phyloP scores from a whole-genome alignment of 2,797 vertebrate species.

The Zalophus californianus region DNA sequence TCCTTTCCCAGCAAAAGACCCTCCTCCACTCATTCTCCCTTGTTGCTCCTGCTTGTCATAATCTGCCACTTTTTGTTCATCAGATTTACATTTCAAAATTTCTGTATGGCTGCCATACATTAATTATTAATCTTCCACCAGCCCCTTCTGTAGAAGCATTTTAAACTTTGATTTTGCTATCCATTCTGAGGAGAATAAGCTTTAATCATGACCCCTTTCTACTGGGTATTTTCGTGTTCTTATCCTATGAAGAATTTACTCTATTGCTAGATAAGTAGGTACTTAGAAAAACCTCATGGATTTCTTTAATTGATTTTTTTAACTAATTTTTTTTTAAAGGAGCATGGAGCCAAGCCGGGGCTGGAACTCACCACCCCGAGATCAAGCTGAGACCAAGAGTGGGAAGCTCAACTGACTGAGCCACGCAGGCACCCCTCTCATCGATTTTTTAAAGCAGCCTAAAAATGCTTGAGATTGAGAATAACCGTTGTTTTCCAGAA shows the following conservation, averaged over 20 bases:
- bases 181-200: constrained; percentile 79
- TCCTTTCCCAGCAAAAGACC: constrained; percentile 83
- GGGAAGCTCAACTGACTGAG: neutral
- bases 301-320: neutral
- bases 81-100: constrained; percentile 89
- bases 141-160: constrained; percentile 85
- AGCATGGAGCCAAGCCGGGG: fast-evolving
- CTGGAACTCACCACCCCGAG: neutral
- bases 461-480: constrained; percentile 57
- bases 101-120: constrained; percentile 85
- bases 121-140: constrained; percentile 89
- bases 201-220: constrained; percentile 86
- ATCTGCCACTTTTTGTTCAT: constrained; percentile 84
- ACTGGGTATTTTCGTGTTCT: constrained; percentile 77
- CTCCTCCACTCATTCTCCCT: constrained; percentile 75
- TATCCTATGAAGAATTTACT: constrained; percentile 9
- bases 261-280: neutral
- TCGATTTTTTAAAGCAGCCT: constrained; percentile 34
- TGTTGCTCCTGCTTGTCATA: constrained; percentile 85
- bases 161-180: constrained; percentile 87
- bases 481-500: constrained; percentile 57
- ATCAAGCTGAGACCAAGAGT: neutral
- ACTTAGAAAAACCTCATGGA: neutral
- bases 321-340: neutral
- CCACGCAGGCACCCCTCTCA: neutral